Conservation (phyloP, 2,113 vertebrate species). For the Pagrus major region DNA sequence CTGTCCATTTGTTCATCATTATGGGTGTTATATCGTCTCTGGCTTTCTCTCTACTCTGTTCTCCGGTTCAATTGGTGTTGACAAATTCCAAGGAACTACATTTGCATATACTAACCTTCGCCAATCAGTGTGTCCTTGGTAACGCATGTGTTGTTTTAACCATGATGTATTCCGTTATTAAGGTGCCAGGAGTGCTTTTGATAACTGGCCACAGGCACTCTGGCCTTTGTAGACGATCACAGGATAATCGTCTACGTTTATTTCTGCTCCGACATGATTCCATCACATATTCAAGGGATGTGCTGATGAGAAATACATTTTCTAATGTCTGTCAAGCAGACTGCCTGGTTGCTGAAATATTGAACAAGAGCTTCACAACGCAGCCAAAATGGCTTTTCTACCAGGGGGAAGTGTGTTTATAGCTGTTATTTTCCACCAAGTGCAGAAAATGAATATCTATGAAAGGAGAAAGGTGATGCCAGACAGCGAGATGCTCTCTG, state of each 20-base stretch:
- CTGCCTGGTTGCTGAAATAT: slow-evolving; percentile 55
- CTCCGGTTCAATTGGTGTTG: slow-evolving; percentile 57
- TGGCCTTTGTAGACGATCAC: slow-evolving; percentile 53
- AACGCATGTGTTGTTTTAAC: slow-evolving; percentile 63
- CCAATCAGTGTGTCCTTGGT: slow-evolving; percentile 74
- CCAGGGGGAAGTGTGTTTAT: slow-evolving; percentile 32
- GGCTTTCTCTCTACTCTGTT: slow-evolving; percentile 20
- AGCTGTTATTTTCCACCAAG: slow-evolving; percentile 45
- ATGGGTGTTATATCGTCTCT: slow-evolving; percentile 28
- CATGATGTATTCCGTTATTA: slow-evolving; percentile 54
- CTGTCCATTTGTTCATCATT: slow-evolving; percentile 54
- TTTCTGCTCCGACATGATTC: slow-evolving; percentile 37
- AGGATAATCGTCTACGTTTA: slow-evolving; percentile 42
- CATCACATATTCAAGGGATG: slow-evolving; percentile 23
- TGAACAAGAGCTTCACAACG: slow-evolving; percentile 44
- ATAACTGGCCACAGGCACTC: slow-evolving; percentile 44
- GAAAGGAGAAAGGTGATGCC: slow-evolving; percentile 57
- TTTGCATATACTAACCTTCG: slow-evolving; percentile 72
- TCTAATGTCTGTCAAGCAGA: slow-evolving; percentile 42
- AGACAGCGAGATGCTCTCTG: slow-evolving; percentile 60
- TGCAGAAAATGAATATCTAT: slow-evolving; percentile 63
- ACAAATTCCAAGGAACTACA: slow-evolving; percentile 65
- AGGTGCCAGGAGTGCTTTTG: slow-evolving; percentile 53
- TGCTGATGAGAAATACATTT: slow-evolving; percentile 20
- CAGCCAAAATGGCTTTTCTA: slow-evolving; percentile 45